These are phyloP conservation scores for Hylia prasina DNA, from an alignment of 2,113 vertebrate genomes.

Conservation along the genomic window DNA sequence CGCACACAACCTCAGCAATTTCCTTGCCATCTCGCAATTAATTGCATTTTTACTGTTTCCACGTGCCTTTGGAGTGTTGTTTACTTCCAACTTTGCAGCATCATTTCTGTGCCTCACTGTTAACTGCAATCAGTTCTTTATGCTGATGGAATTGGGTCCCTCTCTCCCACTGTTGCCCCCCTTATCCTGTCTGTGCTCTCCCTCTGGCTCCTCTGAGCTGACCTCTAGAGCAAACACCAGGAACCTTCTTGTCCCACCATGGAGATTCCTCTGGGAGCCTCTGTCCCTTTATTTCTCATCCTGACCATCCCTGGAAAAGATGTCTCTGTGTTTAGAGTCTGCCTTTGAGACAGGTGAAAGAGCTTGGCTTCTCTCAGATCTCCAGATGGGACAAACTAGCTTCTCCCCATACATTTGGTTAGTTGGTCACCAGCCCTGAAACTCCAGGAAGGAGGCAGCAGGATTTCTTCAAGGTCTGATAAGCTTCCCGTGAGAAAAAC, in stretches of 20 bases:
- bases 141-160: not conserved
- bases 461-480: not conserved
- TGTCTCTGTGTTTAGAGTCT: not conserved
- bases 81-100: not conserved
- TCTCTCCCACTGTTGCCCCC: not conserved
- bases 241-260: not conserved
- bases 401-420: accelerated
- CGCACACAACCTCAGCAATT: not conserved
- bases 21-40: not conserved
- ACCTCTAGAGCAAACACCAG: not conserved
- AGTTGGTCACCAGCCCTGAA: not conserved
- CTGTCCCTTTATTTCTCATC: not conserved
- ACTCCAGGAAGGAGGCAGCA: no score
- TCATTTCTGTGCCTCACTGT: not conserved
- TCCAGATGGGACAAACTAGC: not conserved
- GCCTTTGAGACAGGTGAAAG: not conserved
- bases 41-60: not conserved
- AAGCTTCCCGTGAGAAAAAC: not conserved
- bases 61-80: not conserved
- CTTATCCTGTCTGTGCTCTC: not conserved
- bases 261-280: not conserved
- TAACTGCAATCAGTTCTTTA: not conserved
- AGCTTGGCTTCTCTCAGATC: not conserved
- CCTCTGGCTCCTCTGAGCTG: not conserved
- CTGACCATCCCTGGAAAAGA: accelerated